Conservation (phyloP, 2,113 vertebrate genomes). For the Anolis sagrei region DNA sequence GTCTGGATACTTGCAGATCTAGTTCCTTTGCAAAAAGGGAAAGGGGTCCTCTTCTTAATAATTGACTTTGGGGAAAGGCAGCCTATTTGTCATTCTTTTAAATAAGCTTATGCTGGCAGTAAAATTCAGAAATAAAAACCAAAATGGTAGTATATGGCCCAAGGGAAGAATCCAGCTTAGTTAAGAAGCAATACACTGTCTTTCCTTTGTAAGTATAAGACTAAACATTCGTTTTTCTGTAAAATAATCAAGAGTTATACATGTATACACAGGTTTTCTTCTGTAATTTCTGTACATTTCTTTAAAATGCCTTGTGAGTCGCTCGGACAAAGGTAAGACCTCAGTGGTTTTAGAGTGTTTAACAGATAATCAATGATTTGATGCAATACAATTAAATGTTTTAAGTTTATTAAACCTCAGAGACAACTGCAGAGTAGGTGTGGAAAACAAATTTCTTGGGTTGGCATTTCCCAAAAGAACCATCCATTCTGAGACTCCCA, state of each 20-base stretch:
- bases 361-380: conserved; percentile 78
- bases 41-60: conserved; percentile 19
- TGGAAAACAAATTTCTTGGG: too few relatives aligned
- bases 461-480: too few relatives aligned
- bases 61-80: conserved; percentile 44
- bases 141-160: conserved; percentile 55
- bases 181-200: conserved; percentile 67
- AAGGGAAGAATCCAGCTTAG: conserved; percentile 58
- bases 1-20: conserved; percentile 22
- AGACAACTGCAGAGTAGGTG: conserved; percentile 60
- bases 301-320: conserved; percentile 71
- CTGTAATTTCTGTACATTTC: conserved; percentile 55
- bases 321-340: conserved; percentile 62
- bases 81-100: conserved; percentile 63
- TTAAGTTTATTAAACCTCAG: conserved; percentile 80
- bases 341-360: conserved; percentile 66
- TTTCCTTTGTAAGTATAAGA: conserved; percentile 60
- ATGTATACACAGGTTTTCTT: conserved; percentile 35
- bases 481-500: too few relatives aligned
- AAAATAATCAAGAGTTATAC: conserved; percentile 56
- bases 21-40: background rate
- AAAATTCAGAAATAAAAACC: conserved; percentile 59
- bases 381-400: conserved; percentile 79
- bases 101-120: conserved; percentile 66
- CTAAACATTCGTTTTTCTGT: conserved; percentile 62